Conservation (phyloP, 2,888 invertebrate species). For the Ariolimax columbianus region DNA sequence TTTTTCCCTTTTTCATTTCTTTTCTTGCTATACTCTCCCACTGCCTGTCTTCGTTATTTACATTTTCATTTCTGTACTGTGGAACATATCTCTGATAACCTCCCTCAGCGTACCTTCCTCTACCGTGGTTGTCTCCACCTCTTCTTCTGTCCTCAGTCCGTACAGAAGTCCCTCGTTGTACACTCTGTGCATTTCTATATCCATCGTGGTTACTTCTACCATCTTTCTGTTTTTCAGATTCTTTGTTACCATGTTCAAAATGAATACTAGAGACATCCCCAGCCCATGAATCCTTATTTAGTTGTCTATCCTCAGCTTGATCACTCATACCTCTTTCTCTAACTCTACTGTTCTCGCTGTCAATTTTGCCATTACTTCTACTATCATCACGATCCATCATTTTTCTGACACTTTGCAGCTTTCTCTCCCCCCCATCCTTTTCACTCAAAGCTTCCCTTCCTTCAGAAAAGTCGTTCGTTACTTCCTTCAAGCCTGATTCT, state of each 20-base stretch:
- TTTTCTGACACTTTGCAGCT: neutral
- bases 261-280: neutral
- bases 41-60: neutral
- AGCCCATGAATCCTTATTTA: neutral
- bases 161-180: neutral
- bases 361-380: neutral
- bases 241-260: neutral
- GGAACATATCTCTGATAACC: neutral
- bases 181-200: neutral
- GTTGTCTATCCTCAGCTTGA: neutral
- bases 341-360: neutral
- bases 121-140: neutral
- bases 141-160: neutral
- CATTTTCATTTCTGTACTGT: neutral
- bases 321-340: constrained; percentile 38
- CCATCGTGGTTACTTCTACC: neutral
- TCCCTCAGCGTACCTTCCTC: neutral
- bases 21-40: no score
- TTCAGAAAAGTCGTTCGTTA: neutral
- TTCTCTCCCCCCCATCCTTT: neutral
- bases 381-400: neutral
- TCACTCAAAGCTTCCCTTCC: neutral
- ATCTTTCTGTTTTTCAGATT: neutral
- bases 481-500: neutral
- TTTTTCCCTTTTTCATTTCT: neutral